Evolutionary conservation across 1,140 invertebrate species (phyloP).

Genomic region (Danaus melanippus): DNA sequence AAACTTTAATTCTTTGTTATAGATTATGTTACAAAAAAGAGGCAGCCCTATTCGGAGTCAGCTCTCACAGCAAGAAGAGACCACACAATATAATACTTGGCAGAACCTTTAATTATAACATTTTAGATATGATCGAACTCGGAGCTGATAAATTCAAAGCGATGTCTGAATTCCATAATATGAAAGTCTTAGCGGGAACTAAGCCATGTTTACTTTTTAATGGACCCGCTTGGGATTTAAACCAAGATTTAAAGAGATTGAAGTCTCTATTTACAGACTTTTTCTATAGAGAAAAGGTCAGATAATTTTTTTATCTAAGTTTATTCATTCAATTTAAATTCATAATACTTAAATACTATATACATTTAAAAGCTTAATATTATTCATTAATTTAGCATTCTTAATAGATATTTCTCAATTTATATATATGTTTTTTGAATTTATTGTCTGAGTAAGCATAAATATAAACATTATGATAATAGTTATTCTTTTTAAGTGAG

Average conservation of each 20-base stretch:
- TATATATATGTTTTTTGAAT: too few species aligned
- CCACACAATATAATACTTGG: slow-evolving; percentile 94
- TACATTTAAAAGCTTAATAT: too few species aligned
- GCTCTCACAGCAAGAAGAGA: slow-evolving; percentile 93
- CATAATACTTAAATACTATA: too few species aligned
- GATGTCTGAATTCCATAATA: slow-evolving; percentile 84
- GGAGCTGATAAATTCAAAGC: slow-evolving; percentile 88
- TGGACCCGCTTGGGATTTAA: slow-evolving; percentile 92
- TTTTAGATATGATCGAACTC: slow-evolving; percentile 98
- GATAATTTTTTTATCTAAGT: slow-evolving; percentile 2
- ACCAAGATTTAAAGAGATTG: slow-evolving; percentile 84
- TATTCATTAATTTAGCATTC: too few species aligned
- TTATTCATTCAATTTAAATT: background rate
- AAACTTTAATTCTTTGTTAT: slow-evolving; percentile 18
- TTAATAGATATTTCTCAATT: too few species aligned
- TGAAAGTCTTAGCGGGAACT: slow-evolving; percentile 84
- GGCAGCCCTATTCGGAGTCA: slow-evolving; percentile 90
- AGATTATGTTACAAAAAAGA: slow-evolving; percentile 89
- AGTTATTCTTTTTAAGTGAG: too few species aligned
- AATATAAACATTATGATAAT: too few species aligned
- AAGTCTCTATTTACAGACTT: slow-evolving; percentile 94
- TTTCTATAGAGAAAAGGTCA: slow-evolving; percentile 87
- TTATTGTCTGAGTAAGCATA: too few species aligned
- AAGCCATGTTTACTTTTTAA: slow-evolving; percentile 96
- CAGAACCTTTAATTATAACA: slow-evolving; percentile 89